A percentile compares a stretch with the other conserved stretches of the same genome.
phyloP scores from a whole-genome alignment of 2,797 vertebrate species.

The Synaphobranchus kaupii region DNA sequence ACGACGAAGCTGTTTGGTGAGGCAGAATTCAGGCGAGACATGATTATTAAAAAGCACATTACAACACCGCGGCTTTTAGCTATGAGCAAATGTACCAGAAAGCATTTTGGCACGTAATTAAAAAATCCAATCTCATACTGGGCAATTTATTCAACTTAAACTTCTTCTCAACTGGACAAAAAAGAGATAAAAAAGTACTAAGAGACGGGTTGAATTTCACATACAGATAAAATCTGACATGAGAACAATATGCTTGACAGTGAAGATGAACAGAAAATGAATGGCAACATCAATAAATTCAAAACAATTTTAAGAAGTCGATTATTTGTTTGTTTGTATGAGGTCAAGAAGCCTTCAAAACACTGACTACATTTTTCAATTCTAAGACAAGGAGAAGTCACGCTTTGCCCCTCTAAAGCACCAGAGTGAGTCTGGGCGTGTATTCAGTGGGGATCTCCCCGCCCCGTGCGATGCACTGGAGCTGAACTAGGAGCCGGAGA shows the following conservation, averaged over 20 bases:
- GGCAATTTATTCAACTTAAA: background rate
- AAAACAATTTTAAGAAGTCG: background rate
- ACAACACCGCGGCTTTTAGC: background rate
- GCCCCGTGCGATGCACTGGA: constrained; percentile 37
- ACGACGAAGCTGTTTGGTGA: constrained; percentile 68
- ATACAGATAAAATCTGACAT: background rate
- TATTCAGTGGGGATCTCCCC: constrained; percentile 27
- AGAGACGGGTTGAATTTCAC: background rate
- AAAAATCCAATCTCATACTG: background rate
- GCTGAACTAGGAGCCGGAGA: constrained; percentile 40
- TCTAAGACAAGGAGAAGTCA: background rate
- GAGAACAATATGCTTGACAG: background rate
- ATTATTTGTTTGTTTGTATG: background rate
- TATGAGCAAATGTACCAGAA: background rate
- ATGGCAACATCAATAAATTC: background rate
- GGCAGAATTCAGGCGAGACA: constrained; percentile 4
- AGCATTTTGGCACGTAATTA: background rate
- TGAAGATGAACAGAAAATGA: background rate
- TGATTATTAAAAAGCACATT: background rate
- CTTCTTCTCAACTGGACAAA: background rate
- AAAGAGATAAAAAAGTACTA: background rate
- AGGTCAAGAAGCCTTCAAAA: background rate
- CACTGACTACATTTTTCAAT: background rate
- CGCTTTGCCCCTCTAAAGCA: background rate
- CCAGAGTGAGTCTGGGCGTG: constrained; percentile 33